A percentile compares a stretch with the other conserved stretches of the same genome.
These are phyloP conservation scores for Mareca penelope DNA, from an alignment of 2,797 vertebrate species.

Conservation along the genomic window DNA sequence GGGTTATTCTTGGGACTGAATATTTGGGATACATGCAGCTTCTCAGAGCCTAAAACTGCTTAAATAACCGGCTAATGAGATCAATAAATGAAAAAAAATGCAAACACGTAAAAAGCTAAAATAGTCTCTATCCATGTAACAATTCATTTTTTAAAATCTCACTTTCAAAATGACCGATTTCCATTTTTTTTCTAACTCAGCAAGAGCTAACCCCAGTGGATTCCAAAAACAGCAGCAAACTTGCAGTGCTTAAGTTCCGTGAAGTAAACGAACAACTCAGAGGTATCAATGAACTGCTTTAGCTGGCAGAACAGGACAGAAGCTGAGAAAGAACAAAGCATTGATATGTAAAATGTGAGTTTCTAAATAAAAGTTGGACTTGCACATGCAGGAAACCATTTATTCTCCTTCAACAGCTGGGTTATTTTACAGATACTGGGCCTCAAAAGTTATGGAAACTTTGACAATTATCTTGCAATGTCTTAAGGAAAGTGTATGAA, in stretches of 20 bases:
- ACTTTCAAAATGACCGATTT: background rate
- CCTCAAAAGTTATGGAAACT: background rate
- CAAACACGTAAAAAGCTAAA: background rate
- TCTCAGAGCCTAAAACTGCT: background rate
- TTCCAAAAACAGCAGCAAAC: background rate
- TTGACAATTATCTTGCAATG: constrained; percentile 35
- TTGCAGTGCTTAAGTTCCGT: background rate
- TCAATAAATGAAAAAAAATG: background rate
- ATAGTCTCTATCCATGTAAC: background rate
- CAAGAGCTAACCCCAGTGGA: background rate
- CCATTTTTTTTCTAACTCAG: background rate
- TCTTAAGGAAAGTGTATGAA: constrained; percentile 24
- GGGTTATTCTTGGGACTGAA: background rate
- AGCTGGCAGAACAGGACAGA: background rate
- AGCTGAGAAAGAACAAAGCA: background rate
- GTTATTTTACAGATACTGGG: background rate
- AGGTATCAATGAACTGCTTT: background rate
- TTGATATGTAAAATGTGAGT: background rate
- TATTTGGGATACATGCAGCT: background rate
- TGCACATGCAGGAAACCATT: background rate
- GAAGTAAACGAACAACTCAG: background rate
- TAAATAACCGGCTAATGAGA: background rate
- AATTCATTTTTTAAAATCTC: background rate
- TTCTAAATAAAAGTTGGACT: background rate
- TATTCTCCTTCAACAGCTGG: background rate